Percentiles rank a stretch among this genome's conserved stretches.
Evolutionary conservation across 2,888 invertebrate genomes (phyloP).

Genomic region (Lasioglossum lativentre): DNA sequence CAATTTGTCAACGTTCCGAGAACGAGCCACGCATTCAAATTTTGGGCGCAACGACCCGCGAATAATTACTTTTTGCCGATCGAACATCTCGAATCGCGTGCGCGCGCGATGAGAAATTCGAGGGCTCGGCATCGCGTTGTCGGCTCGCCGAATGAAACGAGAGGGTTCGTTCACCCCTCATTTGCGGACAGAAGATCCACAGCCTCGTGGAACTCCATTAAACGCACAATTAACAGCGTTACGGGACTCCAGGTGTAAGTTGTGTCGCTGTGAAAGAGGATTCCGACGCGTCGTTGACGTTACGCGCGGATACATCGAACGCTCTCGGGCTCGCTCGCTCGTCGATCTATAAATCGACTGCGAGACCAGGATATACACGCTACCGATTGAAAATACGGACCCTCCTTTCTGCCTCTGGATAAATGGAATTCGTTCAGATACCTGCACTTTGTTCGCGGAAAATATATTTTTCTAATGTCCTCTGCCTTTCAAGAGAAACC

Average conservation of each 20-base stretch:
- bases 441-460: conserved; percentile 1
- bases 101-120: conserved; percentile 19
- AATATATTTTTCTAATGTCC: conserved; percentile 9
- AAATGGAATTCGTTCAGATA: not conserved
- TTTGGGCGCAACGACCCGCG: not conserved
- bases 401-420: not conserved
- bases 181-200: conserved; percentile 29
- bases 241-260: conserved; percentile 15
- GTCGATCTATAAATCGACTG: not conserved
- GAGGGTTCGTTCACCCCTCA: conserved; percentile 48
- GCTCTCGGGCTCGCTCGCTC: not conserved
- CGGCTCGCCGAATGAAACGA: conserved; percentile 38
- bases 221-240: conserved; percentile 11
- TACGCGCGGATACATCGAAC: conserved; percentile 1
- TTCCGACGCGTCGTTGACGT: conserved; percentile 13
- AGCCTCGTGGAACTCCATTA: conserved; percentile 9
- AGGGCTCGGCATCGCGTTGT: conserved; percentile 27
- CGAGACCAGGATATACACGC: not conserved
- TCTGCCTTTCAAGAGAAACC: not conserved
- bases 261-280: conserved; percentile 1
- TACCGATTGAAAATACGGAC: not conserved
- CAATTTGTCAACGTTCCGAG: not conserved
- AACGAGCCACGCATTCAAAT: not conserved
- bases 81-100: conserved; percentile 45
- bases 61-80: conserved; percentile 62